Evolutionary conservation across 2,113 vertebrate species (phyloP).

Genomic region (Peromyscus maniculatus): DNA sequence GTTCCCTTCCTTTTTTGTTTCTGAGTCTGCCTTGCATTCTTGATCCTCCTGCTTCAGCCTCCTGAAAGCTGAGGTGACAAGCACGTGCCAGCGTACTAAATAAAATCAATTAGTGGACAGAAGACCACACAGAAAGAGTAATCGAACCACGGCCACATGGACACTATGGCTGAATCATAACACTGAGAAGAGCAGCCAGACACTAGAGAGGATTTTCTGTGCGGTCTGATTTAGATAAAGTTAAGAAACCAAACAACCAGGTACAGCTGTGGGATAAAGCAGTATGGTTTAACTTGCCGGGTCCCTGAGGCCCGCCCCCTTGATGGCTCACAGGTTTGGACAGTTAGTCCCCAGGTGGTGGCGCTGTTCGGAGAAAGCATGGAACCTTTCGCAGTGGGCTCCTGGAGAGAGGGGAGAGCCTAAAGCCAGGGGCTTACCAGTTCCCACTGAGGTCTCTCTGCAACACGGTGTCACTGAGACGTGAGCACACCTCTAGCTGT

Average conservation of each 20-base stretch:
- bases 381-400: background rate
- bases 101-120: background rate
- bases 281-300: background rate
- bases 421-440: too few species aligned
- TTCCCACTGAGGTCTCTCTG: background rate
- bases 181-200: background rate
- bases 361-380: background rate
- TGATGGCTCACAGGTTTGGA: background rate
- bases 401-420: background rate
- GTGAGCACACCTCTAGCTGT: background rate
- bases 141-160: background rate
- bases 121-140: background rate
- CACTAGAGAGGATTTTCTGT: background rate
- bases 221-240: background rate
- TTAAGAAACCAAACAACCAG: background rate
- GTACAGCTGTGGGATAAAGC: background rate
- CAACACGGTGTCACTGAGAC: background rate
- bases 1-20: background rate
- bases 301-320: background rate
- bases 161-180: background rate
- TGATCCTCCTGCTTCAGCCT: background rate
- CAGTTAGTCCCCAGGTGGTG: background rate
- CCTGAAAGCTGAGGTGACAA: background rate
- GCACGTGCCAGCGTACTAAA: background rate
- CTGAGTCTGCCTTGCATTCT: background rate